These are phyloP conservation scores for Drosophila ficusphila DNA, from an alignment of 1,140 invertebrate genomes.

Conservation along the genomic window DNA sequence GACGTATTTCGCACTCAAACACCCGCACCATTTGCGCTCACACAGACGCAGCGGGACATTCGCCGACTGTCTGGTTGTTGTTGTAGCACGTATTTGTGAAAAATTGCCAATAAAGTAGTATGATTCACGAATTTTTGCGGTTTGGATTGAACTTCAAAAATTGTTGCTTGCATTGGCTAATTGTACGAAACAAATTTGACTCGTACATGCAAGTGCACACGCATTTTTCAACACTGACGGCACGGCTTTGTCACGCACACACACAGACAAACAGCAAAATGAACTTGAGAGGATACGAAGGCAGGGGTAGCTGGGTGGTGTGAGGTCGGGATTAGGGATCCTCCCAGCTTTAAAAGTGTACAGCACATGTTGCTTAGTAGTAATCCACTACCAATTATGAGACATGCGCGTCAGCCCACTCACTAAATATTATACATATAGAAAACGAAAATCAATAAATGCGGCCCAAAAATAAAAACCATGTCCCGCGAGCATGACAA, in stretches of 20 bases:
- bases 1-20: slow-evolving; percentile 40
- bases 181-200: slow-evolving; percentile 3
- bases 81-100: slow-evolving; percentile 60
- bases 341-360: neutral
- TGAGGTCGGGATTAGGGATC: neutral
- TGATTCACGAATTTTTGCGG: slow-evolving; percentile 56
- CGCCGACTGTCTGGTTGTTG: slow-evolving; percentile 31
- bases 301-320: neutral
- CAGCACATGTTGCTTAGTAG: slow-evolving; percentile 31
- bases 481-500: slow-evolving; percentile 29
- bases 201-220: slow-evolving; percentile 2
- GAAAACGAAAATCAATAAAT: slow-evolving; percentile 43
- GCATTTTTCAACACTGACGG: slow-evolving; percentile 49
- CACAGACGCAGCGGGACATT: slow-evolving; percentile 38
- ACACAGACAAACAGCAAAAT: slow-evolving; percentile 6
- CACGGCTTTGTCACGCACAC: slow-evolving; percentile 8
- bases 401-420: slow-evolving; percentile 17
- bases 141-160: slow-evolving; percentile 56
- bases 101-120: slow-evolving; percentile 57
- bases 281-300: neutral
- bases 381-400: slow-evolving; percentile 22
- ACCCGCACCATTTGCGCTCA: neutral
- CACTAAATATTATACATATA: slow-evolving; percentile 26
- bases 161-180: slow-evolving; percentile 64
- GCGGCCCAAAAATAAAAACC: slow-evolving; percentile 18